These are phyloP conservation scores for Panonychus citri DNA, from an alignment of 1,140 invertebrate genomes.

Conservation along the genomic window DNA sequence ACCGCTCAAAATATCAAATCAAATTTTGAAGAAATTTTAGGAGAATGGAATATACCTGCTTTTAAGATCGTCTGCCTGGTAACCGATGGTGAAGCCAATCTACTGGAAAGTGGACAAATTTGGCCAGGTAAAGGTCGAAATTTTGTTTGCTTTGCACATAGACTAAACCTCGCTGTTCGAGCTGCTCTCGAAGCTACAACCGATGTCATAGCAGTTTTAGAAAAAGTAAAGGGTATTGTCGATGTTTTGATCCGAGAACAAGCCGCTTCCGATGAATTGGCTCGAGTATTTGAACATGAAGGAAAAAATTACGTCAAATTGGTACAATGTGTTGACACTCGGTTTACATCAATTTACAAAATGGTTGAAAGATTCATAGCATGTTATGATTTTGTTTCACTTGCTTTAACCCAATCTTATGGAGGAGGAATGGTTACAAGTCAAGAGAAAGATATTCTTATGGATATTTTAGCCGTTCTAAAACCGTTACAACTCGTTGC, in stretches of 20 bases:
- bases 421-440: background rate
- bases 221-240: background rate
- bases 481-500: background rate
- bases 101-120: background rate
- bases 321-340: background rate
- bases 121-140: background rate
- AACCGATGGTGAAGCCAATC: background rate
- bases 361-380: background rate
- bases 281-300: background rate
- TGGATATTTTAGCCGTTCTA: background rate
- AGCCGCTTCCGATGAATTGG: background rate
- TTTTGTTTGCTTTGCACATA: background rate
- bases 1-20: background rate
- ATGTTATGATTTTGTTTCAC: background rate
- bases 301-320: background rate
- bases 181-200: background rate
- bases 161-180: background rate
- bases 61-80: background rate
- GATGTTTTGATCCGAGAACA: background rate
- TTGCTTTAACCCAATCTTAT: background rate
- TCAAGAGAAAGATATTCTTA: background rate
- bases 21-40: background rate
- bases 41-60: background rate
- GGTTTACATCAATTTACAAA: background rate
- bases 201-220: background rate